Evolutionary conservation across 2,888 invertebrate species (phyloP).

Genomic region (Aricia artaxerxes): DNA sequence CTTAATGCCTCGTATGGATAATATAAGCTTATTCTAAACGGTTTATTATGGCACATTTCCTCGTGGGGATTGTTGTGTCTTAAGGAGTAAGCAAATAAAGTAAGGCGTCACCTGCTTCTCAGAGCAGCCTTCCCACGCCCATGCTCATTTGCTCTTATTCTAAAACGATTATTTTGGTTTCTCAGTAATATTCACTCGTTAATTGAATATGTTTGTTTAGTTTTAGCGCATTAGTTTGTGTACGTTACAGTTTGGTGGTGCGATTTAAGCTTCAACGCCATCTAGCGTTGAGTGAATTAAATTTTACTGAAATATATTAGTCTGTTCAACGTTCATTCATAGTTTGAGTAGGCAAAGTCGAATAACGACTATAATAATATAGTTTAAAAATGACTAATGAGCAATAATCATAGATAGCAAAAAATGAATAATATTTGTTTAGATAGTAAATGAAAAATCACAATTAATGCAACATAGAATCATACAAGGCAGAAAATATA

Average conservation of each 20-base stretch:
- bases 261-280: background rate
- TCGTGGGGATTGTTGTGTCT: slow-evolving; percentile 52
- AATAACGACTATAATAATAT: too few relatives aligned
- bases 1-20: slow-evolving; percentile 57
- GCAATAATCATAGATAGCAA: too few relatives aligned
- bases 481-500: background rate
- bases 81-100: slow-evolving; percentile 60
- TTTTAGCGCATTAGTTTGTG: background rate
- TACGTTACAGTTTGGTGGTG: background rate
- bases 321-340: too few relatives aligned
- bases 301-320: background rate
- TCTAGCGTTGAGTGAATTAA: background rate
- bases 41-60: slow-evolving; percentile 53
- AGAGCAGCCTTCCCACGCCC: slow-evolving; percentile 60
- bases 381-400: too few relatives aligned
- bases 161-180: slow-evolving; percentile 58
- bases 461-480: background rate
- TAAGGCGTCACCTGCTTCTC: slow-evolving; percentile 62
- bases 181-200: slow-evolving; percentile 42
- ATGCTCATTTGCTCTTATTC: slow-evolving; percentile 71
- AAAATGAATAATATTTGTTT: too few relatives aligned
- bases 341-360: too few relatives aligned
- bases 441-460: too few relatives aligned
- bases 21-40: slow-evolving; percentile 65
- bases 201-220: slow-evolving; percentile 28